Base-by-base conservation (phyloP, 1,140 invertebrate species). In the Drosophila ohnishii region DNA sequence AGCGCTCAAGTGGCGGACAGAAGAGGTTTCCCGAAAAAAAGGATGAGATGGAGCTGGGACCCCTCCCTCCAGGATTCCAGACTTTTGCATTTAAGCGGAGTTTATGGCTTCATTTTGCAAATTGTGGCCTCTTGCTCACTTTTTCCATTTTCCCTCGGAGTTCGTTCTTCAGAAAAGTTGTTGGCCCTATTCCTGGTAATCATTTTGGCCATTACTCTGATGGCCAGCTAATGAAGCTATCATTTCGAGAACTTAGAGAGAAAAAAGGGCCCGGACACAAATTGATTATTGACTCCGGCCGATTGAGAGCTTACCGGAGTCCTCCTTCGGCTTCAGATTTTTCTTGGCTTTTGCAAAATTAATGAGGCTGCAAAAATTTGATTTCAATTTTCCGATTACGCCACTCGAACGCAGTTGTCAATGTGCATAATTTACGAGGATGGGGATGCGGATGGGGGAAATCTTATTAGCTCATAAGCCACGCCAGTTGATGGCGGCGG, bases 321-420 rank as follows among this genome's bases (percentile, higher is more conserved):
- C 28, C 30, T 64, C 19, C 51, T n/a, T 55, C 13, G 35, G 7
- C 35, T 42, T 40, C 37, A 5, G 37, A 63, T 32, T 61, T 34
- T 42, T 61, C 35, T 19, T 37, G 14, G 22, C 25, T 51, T 57
- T 51, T 62, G 42, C 48, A 80, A 65, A 83, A 76, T 80, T 83
- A 87, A 87, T 87, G 83, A 88, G 84, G 57, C 85, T 64, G 84
- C 80, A 87, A 79, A 80, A 83, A 87, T 88, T 57, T 73, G 83
- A 87, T 87, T 87, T 83, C 83, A 87, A 79, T 83, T 87, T 88
- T 53, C 48, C 78, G 83, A 87, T 87, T 79, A 74, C 75, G 55
- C 60, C 59, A 64, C 65, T 50, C 42, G 42, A 74, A 62, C 60
- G 44, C 45, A 75, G 56, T 78, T 65, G 83, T 74, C 81, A 77